Base-by-base conservation (phyloP, 1,140 invertebrate species). In the Antheraea pernyi region DNA sequence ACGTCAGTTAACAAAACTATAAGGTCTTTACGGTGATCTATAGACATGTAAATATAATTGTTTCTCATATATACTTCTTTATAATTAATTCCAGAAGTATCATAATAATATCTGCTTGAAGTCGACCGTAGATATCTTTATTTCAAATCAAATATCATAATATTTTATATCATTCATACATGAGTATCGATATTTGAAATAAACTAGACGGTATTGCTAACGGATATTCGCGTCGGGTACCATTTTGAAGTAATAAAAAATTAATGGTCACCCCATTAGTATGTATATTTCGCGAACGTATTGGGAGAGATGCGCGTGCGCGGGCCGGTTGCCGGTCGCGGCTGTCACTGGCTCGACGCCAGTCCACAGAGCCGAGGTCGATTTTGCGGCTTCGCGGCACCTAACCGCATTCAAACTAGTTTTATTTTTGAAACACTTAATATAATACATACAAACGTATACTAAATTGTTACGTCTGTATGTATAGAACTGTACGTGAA, bases 321-420 rank as follows among this genome's bases (percentile, higher is more conserved):
- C 84, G 67, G 71, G 73, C 2, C 39, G 39, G 22, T 3, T 42
- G 16, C 11, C 46, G 46, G 16, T 13, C 46, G 46, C 46, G 46
- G 46, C 16, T 53, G 73, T 72, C 78, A 71, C 73, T 80, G 87
- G 87, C 86, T 37, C 53, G 3, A 19, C 62, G 84, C 86, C 86
- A 90, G 81, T 79, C 81, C 77, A 73, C 79, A 79, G 77, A 37
- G 42, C 68, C 77, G 79, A 77, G 69, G 79, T 70, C 77, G 78
- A 83, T 87, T 86, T 79, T 86, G 86, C 78, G 86, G 87, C 82
- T 65, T 79, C 82, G 73, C 82, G 71, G 74, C 77, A 80, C 84
- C 80, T 77, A 77, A 90, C 88, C 88, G 78, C 86, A 91, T 82
- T 83, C 73, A 74, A 82, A 85, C 79, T 79, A 80, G 69, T 84